Conservation (phyloP, 2,113 vertebrate genomes). For the rat (Rattus norvegicus) region GRCr8 NC_086024.1:102611001-102611500, state of each 20-base stretch:
- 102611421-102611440: background rate
- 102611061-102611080: background rate
- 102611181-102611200: no score
- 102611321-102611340: background rate
- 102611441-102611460: slow-evolving; percentile 12
- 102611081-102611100: background rate
- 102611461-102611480: background rate
- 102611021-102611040: background rate
- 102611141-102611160: no score
- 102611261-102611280: background rate
- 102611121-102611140: background rate
- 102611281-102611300: background rate
- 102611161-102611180: no score
- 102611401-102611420: background rate
- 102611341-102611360: background rate
- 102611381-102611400: background rate
- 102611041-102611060: slow-evolving; percentile 20
- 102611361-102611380: background rate
- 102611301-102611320: background rate
- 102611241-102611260: background rate
- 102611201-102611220: background rate
- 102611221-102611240: slow-evolving; percentile 7
- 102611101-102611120: background rate
- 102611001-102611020: no score
- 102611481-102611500: background rate